phyloP scores from a whole-genome alignment of 1,140 invertebrate genomes.

The Magallana ariakensis region DNA sequence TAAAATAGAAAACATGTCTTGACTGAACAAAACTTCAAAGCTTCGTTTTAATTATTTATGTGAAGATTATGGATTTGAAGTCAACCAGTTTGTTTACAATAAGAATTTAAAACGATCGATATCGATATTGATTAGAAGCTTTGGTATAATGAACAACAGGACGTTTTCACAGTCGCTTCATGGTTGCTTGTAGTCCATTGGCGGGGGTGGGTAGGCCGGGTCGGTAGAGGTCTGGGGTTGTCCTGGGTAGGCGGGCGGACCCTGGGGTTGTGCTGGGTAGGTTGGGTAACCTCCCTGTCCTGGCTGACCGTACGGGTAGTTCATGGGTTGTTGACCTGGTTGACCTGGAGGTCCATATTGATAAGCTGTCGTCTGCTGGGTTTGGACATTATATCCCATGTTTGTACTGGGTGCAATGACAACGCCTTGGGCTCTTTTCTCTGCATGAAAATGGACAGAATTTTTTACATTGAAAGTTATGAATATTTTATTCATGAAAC shows the following conservation, averaged over 20 bases:
- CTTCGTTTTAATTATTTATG: no score
- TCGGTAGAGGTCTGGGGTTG: background rate
- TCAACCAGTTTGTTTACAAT: no score
- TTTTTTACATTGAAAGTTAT: background rate
- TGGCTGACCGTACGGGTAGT: background rate
- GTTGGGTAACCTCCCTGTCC: background rate
- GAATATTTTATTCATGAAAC: background rate
- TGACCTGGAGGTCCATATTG: background rate
- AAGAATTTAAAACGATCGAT: no score
- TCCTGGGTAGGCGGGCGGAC: background rate
- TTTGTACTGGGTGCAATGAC: background rate
- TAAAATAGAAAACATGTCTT: no score
- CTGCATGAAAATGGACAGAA: background rate
- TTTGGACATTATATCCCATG: background rate
- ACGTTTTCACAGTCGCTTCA: no score
- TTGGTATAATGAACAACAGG: no score
- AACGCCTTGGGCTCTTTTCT: slow-evolving; percentile 17
- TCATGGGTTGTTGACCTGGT: background rate
- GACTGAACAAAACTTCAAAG: no score
- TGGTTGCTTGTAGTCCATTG: background rate
- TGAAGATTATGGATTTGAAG: no score
- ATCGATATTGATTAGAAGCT: no score
- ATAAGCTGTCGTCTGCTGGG: slow-evolving; percentile 3
- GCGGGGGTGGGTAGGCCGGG: background rate
- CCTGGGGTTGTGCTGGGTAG: background rate